Base-by-base conservation (phyloP, 92 coral and sea anemone genomes). In the Ricordea florida region DNA sequence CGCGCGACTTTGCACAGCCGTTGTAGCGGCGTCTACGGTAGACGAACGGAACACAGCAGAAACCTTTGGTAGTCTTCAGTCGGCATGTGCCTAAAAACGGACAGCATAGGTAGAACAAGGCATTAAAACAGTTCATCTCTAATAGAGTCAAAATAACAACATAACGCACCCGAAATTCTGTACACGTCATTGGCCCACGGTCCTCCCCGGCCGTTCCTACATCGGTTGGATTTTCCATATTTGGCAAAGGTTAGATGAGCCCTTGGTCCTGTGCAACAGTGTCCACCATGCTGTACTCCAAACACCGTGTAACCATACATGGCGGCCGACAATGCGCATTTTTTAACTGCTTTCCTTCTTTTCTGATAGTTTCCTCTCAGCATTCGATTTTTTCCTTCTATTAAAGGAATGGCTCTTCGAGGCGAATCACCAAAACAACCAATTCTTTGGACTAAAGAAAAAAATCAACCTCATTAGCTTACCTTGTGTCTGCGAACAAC, bases 391-490 rank as follows among this genome's bases (percentile, higher is more conserved):
- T 11, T 41, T 3, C 72, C 72, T 3, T 74, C 81, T 30, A 58
- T 16, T 35, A 11, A 36, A 9, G 81, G 81, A 23, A 68, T 74
- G 13, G 89, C 89, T 24, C 89, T 46, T 22, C 47, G 83, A 14
- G 76, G 42, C 17, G 56, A 76, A 74, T 84, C 89, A 37, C 44
- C 62, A 28, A 24, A 84, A 35, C 89, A 84, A 33, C 83, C 83
- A 20, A 76, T 64, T 38, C 30, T 5, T 38, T 38, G 44, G n/a
- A 38, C 44, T 38, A n/a, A n/a, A n/a, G n/a, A n/a, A n/a, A n/a
- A n/a, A n/a, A n/a, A n/a, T n/a, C n/a, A n/a, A n/a, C n/a, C n/a
- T n/a, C n/a, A n/a, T n/a, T n/a, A n/a, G n/a, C n/a, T n/a, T n/a
- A n/a, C n/a, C n/a, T n/a, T n/a, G n/a, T n/a, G n/a, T n/a, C n/a